Conservation (phyloP, 2,888 invertebrate genomes). For the Drosophila rellima region DNA sequence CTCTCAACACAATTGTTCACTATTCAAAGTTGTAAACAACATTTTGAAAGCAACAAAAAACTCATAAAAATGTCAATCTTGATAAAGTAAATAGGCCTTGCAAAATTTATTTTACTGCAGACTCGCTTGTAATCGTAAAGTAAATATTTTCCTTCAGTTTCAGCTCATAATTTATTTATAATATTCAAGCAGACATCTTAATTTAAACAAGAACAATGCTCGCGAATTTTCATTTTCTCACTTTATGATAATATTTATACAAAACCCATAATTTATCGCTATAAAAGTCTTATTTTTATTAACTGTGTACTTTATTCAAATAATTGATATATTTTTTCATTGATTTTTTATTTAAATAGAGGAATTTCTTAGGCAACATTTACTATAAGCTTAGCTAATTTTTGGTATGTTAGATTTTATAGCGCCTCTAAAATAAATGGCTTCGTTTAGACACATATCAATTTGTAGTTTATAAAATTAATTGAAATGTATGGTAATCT, state of each 20-base stretch:
- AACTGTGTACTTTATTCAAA: neutral
- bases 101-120: neutral
- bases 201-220: neutral
- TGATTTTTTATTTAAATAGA: neutral
- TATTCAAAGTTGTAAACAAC: neutral
- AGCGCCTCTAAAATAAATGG: conserved; percentile 2
- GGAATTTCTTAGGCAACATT: conserved; percentile 13
- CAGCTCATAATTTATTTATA: neutral
- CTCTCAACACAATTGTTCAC: neutral
- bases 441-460: conserved; percentile 9
- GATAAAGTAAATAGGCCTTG: conserved; percentile 1
- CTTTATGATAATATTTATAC: neutral
- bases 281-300: neutral
- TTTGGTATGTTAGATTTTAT: conserved; percentile 13
- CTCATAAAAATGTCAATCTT: neutral
- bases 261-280: neutral
- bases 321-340: neutral
- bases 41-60: conserved; percentile 1
- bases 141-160: neutral
- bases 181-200: neutral
- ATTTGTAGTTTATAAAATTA: conserved; percentile 1
- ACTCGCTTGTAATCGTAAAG: neutral
- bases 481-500: neutral
- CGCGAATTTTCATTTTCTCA: neutral
- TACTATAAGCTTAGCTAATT: conserved; percentile 1